Base-by-base conservation (phyloP, 2,113 vertebrate genomes). In the Polypterus bichir region DNA sequence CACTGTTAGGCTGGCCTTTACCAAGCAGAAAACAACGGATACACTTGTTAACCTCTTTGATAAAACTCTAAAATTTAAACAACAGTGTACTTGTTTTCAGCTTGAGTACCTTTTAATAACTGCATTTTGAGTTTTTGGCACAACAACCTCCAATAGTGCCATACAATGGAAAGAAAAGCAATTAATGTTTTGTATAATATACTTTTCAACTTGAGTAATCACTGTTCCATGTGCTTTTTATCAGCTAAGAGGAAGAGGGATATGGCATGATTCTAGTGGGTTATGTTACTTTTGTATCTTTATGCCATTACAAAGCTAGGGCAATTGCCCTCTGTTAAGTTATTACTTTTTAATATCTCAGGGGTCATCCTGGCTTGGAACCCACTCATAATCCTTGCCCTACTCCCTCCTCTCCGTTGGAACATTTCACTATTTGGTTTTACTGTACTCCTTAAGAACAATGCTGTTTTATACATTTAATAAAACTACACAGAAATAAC, bases 381-480 rank as follows among this genome's bases (percentile, higher is more conserved):
- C 27, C 27, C 27, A 27, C 27, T 27, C 27, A 27, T 27, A 27
- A 27, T 27, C 72, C 75, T 76, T 78, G 75, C 49, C 54, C 54
- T 55, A 9, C 54, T 27, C 10, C 60, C 62, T 59, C 47, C 47
- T 4, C 54, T 59, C 53, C 63, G 54, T 69, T 62, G 68, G 66
- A 54, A 76, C 75, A 65, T 79, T 84, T 80, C 83, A 82, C 81
- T 81, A 77, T 70, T 83, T 84, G 81, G 71, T 85, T 81, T 76
- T 73, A 82, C 80, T 27, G 27, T 27, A 27, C 27, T 27, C 81
- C 80, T 76, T 84, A 81, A 79, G 79, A 68, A 69, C 79, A 79
- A 83, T 79, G 71, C 73, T 86, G 82, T 88, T 88, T 88, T 88
- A 74, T 88, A 88, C 85, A 85, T 88, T 88, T 86, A 88, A 85